Evolutionary conservation across 2,888 invertebrate species (phyloP).

Genomic region (Pammene fasciana): DNA sequence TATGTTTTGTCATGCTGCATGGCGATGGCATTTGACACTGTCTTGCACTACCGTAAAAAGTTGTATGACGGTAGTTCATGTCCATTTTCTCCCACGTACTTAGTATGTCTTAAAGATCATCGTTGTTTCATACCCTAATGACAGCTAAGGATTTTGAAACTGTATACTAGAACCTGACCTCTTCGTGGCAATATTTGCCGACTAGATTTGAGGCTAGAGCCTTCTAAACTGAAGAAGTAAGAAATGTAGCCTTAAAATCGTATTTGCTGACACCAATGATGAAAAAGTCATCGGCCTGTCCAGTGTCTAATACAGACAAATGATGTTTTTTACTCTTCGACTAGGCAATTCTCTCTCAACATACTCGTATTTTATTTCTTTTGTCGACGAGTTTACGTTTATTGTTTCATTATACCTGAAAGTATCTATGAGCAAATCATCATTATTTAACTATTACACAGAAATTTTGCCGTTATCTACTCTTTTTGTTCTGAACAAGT

Average conservation of each 20-base stretch:
- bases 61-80: background rate
- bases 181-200: too few relatives aligned
- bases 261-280: too few relatives aligned
- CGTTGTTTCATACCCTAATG: too few relatives aligned
- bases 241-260: too few relatives aligned
- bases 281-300: too few relatives aligned
- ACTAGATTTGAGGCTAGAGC: too few relatives aligned
- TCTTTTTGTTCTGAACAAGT: constrained; percentile 31
- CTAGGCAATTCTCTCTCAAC: too few relatives aligned
- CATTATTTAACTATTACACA: constrained; percentile 38
- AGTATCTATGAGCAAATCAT: constrained; percentile 11
- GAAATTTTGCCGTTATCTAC: constrained; percentile 23
- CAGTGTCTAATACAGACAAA: too few relatives aligned
- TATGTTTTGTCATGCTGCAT: constrained; percentile 36
- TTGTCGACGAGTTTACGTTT: background rate
- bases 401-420: background rate
- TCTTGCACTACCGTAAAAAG: constrained; percentile 21
- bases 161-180: too few relatives aligned
- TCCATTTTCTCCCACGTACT: background rate
- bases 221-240: too few relatives aligned
- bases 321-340: background rate
- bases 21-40: constrained; percentile 30
- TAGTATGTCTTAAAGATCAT: too few relatives aligned
- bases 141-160: too few relatives aligned
- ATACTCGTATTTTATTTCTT: background rate